phyloP scores from a whole-genome alignment of 2,797 vertebrate species.

The Poeciliopsis paucimaculata region DNA sequence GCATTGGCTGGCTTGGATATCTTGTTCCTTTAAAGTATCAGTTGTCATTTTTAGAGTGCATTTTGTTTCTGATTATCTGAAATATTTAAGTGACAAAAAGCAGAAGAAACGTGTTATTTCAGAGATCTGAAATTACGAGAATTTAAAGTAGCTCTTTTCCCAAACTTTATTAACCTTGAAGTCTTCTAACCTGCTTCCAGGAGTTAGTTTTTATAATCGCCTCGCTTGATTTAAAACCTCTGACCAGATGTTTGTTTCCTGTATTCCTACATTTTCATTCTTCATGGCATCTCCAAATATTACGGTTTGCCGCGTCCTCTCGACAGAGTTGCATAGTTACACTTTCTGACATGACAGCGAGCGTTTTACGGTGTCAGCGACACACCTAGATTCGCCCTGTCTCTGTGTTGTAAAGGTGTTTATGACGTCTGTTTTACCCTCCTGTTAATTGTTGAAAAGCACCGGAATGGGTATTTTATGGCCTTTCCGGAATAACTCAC shows the following conservation, averaged over 20 bases:
- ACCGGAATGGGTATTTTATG: slow-evolving; percentile 52
- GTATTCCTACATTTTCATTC: slow-evolving; percentile 12
- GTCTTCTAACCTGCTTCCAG: not conserved
- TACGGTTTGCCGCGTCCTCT: not conserved
- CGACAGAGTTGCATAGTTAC: not conserved
- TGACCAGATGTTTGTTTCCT: slow-evolving; percentile 2
- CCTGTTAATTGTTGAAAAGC: slow-evolving; percentile 54
- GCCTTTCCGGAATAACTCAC: slow-evolving; percentile 37
- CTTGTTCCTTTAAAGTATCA: not conserved
- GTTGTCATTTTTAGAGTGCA: not conserved
- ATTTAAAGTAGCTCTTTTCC: not conserved
- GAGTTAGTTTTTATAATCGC: not conserved
- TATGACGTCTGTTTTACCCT: slow-evolving; percentile 48
- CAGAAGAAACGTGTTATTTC: not conserved
- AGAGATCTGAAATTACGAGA: not conserved
- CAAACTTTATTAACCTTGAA: not conserved
- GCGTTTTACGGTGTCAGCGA: slow-evolving; percentile 22
- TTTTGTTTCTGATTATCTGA: not conserved
- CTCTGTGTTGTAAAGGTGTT: slow-evolving; percentile 25
- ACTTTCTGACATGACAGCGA: slow-evolving; percentile 5
- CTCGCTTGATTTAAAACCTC: not conserved
- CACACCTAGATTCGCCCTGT: slow-evolving; percentile 20
- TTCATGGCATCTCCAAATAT: slow-evolving; percentile 1
- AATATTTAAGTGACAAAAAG: not conserved
- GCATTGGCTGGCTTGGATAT: not conserved